Percentiles rank a stretch among this genome's conserved stretches.
Evolutionary conservation across 2,797 vertebrate species (phyloP).

Genomic region (Lophotriccus pileatus): DNA sequence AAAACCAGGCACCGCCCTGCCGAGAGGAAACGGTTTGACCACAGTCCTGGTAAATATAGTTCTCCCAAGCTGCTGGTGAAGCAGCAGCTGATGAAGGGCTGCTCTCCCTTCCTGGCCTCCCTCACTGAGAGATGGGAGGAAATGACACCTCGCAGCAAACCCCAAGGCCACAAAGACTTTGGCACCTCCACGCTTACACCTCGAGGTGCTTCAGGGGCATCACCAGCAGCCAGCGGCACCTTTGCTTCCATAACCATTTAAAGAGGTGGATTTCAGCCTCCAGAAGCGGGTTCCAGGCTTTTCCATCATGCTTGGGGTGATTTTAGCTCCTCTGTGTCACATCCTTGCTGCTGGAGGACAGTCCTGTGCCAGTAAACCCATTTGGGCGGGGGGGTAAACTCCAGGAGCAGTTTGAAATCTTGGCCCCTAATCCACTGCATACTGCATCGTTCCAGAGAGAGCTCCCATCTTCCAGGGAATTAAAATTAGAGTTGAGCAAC

Average conservation of each 20-base stretch:
- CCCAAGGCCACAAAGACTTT: neutral
- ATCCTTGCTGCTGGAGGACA: neutral
- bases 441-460: neutral
- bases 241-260: accelerated
- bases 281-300: neutral
- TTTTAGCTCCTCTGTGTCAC: neutral
- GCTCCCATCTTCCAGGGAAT: neutral
- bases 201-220: accelerated
- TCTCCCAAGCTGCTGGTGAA: neutral
- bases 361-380: neutral
- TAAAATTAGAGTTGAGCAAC: neutral
- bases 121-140: neutral
- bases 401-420: neutral
- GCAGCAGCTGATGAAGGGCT: neutral
- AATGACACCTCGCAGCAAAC: neutral
- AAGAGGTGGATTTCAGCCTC: neutral
- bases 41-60: neutral
- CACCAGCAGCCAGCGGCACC: neutral
- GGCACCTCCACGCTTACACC: neutral
- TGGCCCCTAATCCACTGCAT: neutral
- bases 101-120: neutral
- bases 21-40: conserved; percentile 30
- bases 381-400: neutral
- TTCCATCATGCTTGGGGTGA: neutral
- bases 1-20: conserved; percentile 2